Evolutionary conservation across 2,888 invertebrate genomes (phyloP).

Genomic region (Coronaproctus castanopsis): DNA sequence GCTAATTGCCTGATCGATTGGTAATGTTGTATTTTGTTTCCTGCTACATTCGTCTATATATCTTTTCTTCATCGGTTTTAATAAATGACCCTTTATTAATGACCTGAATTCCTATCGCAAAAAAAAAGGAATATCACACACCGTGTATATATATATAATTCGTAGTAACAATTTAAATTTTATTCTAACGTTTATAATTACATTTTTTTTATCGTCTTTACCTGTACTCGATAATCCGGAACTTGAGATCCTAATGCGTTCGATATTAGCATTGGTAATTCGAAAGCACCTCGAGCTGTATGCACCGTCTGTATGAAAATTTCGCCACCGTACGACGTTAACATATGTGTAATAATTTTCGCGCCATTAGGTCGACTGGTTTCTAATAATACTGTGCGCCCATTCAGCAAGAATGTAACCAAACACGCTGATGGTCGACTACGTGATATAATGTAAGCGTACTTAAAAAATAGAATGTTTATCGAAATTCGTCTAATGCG

Average conservation of each 20-base stretch:
- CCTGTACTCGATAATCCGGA: slow-evolving; percentile 53
- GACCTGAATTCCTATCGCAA: slow-evolving; percentile 63
- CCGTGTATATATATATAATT: no score
- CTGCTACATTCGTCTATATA: slow-evolving; percentile 7
- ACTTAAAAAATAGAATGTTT: no score
- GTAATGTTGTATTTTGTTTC: neutral
- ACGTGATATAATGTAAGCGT: slow-evolving; percentile 11
- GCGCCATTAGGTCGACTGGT: slow-evolving; percentile 49
- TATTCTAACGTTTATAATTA: no score
- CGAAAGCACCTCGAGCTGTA: slow-evolving; percentile 62
- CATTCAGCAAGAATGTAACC: slow-evolving; percentile 89
- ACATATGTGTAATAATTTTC: slow-evolving; percentile 74
- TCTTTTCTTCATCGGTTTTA: slow-evolving; percentile 43
- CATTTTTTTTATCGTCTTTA: no score
- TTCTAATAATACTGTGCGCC: slow-evolving; percentile 78
- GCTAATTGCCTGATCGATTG: neutral
- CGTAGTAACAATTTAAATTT: no score
- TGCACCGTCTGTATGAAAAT: slow-evolving; percentile 84
- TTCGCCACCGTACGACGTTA: slow-evolving; percentile 87
- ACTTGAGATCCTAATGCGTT: slow-evolving; percentile 74
- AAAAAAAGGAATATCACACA: no score
- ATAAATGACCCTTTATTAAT: slow-evolving; percentile 62
- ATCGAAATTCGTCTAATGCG: no score
- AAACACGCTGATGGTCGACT: slow-evolving; percentile 91
- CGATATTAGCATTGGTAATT: slow-evolving; percentile 76